phyloP scores from a whole-genome alignment of 2,113 vertebrate genomes.

The Pterocles gutturalis region DNA sequence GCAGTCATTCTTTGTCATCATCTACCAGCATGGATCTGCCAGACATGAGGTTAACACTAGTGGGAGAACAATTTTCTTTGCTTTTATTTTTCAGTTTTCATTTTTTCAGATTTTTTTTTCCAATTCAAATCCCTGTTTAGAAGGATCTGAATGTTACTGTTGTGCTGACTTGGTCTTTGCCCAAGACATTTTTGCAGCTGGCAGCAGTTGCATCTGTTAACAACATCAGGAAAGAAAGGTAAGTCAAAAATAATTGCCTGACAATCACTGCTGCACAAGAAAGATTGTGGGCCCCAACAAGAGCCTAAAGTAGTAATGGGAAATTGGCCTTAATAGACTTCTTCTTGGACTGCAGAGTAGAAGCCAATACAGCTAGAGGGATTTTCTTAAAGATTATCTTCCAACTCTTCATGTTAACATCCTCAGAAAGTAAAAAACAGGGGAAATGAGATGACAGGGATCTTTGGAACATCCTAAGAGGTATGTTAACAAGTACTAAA shows the following conservation, averaged over 20 bases:
- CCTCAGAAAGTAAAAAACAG: background rate
- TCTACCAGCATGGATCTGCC: background rate
- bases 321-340: background rate
- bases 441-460: background rate
- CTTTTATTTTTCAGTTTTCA: background rate
- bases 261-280: background rate
- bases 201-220: background rate
- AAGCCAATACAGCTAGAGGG: background rate
- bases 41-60: background rate
- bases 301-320: background rate
- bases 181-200: background rate
- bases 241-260: background rate
- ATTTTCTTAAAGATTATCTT: constrained; percentile 28
- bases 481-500: constrained; percentile 9
- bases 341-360: background rate
- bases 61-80: background rate
- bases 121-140: background rate
- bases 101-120: background rate
- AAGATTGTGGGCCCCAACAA: background rate
- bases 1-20: background rate
- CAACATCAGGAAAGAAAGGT: background rate
- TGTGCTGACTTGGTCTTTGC: background rate
- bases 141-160: background rate
- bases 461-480: background rate
- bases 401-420: background rate